Evolutionary conservation across 64 coral and sea anemone species (phyloP), one percentile per base, ranked within the genome.

Genomic region (Catalaphyllia jardinei): DNA sequence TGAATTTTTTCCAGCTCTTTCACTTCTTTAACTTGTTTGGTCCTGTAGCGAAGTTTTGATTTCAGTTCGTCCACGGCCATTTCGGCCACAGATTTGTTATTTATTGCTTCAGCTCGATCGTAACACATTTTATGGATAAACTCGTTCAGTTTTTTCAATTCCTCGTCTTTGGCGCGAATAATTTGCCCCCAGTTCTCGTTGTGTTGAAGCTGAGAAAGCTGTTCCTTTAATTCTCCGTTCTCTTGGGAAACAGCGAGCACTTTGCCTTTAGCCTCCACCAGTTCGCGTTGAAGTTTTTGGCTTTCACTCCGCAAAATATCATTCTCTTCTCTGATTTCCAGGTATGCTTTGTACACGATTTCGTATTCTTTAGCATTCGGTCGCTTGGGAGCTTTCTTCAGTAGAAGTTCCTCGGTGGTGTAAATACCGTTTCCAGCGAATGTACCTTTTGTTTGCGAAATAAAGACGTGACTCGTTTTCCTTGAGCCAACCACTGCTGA

Each of bases 111-210:
- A 33, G 79, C 83, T 84, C 92, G 83, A n/a, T 96, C 95, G 28
- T 76, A 82, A 10, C 72, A 42, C 77, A 96, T 88, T 61, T 96
- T 96, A 10, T 52, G 75, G 29, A 96, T 90, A 29, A 87, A 77
- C 16, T 87, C 88, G 24, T 93, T 80, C 19, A 73, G 27, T 16
- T 84, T 73, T 52, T 93, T 76, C 22, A 96, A 31, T 88, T 96
- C 91, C 59, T 31, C 49, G 52, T 96, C 78, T 65, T 91, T 96
- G 25, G 57, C 51, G 25, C 95, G 87, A 12, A 96, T 71, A 83
- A 96, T 86, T 14, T 93, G 82, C 0, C 95, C 95, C 95, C 95
- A 96, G 64, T 96, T 81, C 72, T 90, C 91, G 0, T 62, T 76
- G 30, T 91, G 52, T 60, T 71, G 67, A 39, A 96, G 52, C 29